Conservation (phyloP, 2,888 invertebrate genomes). For the Leptinotarsa rubiginosa region DNA sequence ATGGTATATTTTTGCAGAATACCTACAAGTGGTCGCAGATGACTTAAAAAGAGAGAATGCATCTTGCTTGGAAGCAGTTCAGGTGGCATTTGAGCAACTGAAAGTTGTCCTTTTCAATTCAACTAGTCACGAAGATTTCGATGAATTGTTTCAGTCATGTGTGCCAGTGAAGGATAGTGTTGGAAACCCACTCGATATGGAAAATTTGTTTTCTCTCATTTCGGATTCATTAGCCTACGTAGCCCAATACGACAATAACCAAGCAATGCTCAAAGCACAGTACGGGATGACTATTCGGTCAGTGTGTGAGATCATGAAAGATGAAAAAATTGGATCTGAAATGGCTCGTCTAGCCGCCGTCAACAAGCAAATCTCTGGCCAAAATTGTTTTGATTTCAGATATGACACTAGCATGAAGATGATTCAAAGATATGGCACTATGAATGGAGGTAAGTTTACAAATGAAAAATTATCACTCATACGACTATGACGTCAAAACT, state of each 20-base stretch:
- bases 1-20: conserved; percentile 71
- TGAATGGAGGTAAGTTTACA: too few relatives aligned
- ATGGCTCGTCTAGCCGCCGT: conserved; percentile 79
- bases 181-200: conserved; percentile 63
- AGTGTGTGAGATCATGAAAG: conserved; percentile 80
- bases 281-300: conserved; percentile 72
- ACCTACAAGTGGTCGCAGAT: conserved; percentile 82
- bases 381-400: conserved; percentile 84
- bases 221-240: conserved; percentile 61
- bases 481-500: too few relatives aligned
- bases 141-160: conserved; percentile 82
- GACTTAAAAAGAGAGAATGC: conserved; percentile 78
- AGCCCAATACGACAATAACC: conserved; percentile 92
- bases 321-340: conserved; percentile 70
- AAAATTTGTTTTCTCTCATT: too few relatives aligned
- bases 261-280: conserved; percentile 70
- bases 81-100: conserved; percentile 49
- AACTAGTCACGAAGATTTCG: conserved; percentile 67
- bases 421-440: too few relatives aligned
- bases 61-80: conserved; percentile 76
- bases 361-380: conserved; percentile 72
- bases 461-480: too few relatives aligned
- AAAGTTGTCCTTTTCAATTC: conserved; percentile 29
- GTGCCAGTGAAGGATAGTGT: conserved; percentile 75
- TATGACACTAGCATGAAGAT: conserved; percentile 78